These are phyloP conservation scores for Xanthorhoe spadicearia DNA, from an alignment of 2,888 invertebrate species.

Conservation along the genomic window DNA sequence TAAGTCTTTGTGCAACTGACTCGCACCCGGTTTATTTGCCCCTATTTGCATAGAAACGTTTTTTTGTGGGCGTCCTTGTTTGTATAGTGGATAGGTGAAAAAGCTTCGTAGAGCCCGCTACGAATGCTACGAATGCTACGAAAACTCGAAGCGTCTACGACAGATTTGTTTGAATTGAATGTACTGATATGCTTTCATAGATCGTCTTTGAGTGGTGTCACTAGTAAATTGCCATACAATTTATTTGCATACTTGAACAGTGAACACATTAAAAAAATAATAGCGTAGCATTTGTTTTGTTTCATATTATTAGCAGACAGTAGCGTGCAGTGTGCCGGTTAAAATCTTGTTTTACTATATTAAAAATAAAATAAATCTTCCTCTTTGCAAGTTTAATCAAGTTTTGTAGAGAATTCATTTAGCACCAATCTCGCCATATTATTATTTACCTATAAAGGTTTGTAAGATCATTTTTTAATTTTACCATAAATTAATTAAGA, in stretches of 20 bases:
- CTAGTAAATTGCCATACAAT: conserved; percentile 28
- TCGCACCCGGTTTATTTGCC: conserved; percentile 81
- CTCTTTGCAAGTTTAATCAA: not conserved
- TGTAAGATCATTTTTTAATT: no score
- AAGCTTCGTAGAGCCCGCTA: conserved; percentile 67
- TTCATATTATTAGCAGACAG: no score
- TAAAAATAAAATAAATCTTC: no score
- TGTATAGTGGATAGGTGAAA: conserved; percentile 81
- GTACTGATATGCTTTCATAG: conserved; percentile 48
- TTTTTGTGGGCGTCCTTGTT: conserved; percentile 82
- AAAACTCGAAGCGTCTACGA: conserved; percentile 62
- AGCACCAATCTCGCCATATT: not conserved
- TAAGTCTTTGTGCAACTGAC: conserved; percentile 59
- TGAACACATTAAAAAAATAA: not conserved
- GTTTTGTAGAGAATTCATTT: not conserved
- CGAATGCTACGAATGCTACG: conserved; percentile 46
- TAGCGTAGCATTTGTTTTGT: no score
- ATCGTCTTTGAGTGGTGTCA: conserved; percentile 38
- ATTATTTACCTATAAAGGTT: no score
- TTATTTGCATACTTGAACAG: conserved; percentile 6
- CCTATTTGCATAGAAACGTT: conserved; percentile 85
- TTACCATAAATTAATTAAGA: no score
- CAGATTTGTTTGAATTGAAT: conserved; percentile 78
- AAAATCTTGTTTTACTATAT: no score
- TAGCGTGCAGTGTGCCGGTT: no score